Percentiles rank a stretch among this genome's conserved stretches.
These are phyloP conservation scores for Sminthurinus aureus DNA, from an alignment of 2,888 invertebrate species.

Conservation along the genomic window DNA sequence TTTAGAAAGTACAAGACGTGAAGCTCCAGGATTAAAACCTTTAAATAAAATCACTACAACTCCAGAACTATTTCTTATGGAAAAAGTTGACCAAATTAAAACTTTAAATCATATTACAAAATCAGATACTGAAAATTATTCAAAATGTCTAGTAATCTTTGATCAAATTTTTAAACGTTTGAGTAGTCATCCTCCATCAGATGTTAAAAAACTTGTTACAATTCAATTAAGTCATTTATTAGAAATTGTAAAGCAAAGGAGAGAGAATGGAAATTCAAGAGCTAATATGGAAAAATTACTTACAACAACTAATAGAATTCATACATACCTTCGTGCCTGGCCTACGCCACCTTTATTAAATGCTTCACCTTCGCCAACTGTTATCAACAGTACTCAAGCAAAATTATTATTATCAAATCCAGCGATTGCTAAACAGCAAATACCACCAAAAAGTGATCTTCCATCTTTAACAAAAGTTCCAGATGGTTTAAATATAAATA, in stretches of 20 bases:
- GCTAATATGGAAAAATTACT: neutral
- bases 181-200: neutral
- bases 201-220: neutral
- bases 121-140: neutral
- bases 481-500: neutral
- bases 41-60: neutral
- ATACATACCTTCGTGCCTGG: conserved; percentile 6
- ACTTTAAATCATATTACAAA: neutral
- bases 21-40: neutral
- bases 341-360: neutral
- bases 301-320: neutral
- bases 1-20: neutral
- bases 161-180: conserved; percentile 4
- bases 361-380: neutral
- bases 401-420: neutral
- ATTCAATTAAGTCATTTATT: neutral
- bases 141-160: conserved; percentile 13
- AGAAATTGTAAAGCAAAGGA: conserved; percentile 2
- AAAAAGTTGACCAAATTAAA: conserved; percentile 1
- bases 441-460: neutral
- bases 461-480: neutral
- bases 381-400: neutral
- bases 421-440: neutral
- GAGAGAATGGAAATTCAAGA: neutral
- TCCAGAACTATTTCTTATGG: conserved; percentile 7